Conservation (phyloP, 2,797 vertebrate species). For the Anas georgica region DNA sequence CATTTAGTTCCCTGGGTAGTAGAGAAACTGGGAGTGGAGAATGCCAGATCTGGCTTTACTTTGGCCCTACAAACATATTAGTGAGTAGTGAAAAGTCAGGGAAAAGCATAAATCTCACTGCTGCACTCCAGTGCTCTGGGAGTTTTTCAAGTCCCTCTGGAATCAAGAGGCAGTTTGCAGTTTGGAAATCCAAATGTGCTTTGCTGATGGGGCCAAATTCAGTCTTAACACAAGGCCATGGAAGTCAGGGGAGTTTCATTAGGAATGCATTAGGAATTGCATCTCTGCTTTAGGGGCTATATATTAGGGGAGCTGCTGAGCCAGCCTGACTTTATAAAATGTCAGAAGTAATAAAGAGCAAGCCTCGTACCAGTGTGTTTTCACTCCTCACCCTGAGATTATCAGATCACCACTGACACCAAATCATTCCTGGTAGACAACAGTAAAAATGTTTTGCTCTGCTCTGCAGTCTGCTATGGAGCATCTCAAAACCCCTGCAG, state of each 20-base stretch:
- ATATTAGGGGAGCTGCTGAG: slow-evolving; percentile 44
- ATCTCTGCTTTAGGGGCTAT: slow-evolving; percentile 2
- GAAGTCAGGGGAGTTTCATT: slow-evolving; percentile 54
- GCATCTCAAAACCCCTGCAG: not conserved
- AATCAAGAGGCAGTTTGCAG: slow-evolving; percentile 60
- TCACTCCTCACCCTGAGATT: slow-evolving; percentile 60
- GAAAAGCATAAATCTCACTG: slow-evolving; percentile 65
- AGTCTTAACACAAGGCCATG: slow-evolving; percentile 33
- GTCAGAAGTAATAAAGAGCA: slow-evolving; percentile 52
- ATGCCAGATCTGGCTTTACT: slow-evolving; percentile 67
- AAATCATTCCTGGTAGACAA: slow-evolving; percentile 33
- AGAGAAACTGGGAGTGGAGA: not conserved
- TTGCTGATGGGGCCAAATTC: slow-evolving; percentile 43
- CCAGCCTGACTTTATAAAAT: slow-evolving; percentile 39
- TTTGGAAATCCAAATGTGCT: slow-evolving; percentile 53
- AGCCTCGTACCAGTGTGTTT: slow-evolving; percentile 36
- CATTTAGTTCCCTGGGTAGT: slow-evolving; percentile 50
- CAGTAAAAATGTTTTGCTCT: not conserved
- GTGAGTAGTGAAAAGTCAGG: slow-evolving; percentile 56
- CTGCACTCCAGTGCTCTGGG: slow-evolving; percentile 42
- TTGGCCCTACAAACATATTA: slow-evolving; percentile 55
- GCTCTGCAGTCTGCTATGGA: not conserved
- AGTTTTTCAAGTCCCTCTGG: slow-evolving; percentile 66
- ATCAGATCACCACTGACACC: slow-evolving; percentile 34
- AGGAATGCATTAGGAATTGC: slow-evolving; percentile 41